A percentile compares a stretch with the other conserved stretches of the same genome.
phyloP scores from a whole-genome alignment of 2,888 invertebrate species.

The Volucella inanis region DNA sequence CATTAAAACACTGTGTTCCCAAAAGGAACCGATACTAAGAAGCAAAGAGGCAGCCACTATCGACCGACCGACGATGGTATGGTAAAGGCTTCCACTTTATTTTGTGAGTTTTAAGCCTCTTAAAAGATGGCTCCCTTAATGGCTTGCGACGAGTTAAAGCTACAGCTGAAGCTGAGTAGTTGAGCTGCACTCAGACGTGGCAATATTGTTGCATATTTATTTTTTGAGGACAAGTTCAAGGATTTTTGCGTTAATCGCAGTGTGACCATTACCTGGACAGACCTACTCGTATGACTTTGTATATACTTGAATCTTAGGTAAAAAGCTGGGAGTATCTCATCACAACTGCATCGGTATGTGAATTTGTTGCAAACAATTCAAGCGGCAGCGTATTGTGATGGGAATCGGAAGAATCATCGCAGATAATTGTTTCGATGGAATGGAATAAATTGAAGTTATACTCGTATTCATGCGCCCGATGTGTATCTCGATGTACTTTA shows the following conservation, averaged over 20 bases:
- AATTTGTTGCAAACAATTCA: constrained; percentile 36
- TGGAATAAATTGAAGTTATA: constrained; percentile 69
- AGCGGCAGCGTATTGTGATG: not conserved
- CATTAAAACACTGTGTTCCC: constrained; percentile 57
- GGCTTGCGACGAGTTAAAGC: constrained; percentile 34
- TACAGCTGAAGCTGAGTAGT: constrained; percentile 29
- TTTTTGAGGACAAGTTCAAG: constrained; percentile 74
- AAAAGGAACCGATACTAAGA: constrained; percentile 1
- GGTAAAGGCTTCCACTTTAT: constrained; percentile 37
- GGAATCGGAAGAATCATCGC: constrained; percentile 58
- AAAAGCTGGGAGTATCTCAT: constrained; percentile 9
- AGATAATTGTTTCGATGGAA: constrained; percentile 73
- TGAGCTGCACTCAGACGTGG: constrained; percentile 67
- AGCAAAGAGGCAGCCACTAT: too few relatives aligned
- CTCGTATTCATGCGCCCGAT: constrained; percentile 42
- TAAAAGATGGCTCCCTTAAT: constrained; percentile 60
- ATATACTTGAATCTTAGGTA: too few relatives aligned
- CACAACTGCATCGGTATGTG: constrained; percentile 59
- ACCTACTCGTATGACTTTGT: too few relatives aligned
- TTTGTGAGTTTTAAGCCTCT: constrained; percentile 62
- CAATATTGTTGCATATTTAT: constrained; percentile 74
- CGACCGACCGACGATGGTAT: not conserved
- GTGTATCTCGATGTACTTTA: constrained; percentile 68
- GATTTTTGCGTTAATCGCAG: constrained; percentile 65
- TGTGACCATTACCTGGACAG: constrained; percentile 58